Evolutionary conservation across 2,797 vertebrate species (phyloP).

Genomic region (Aldrovandia affinis): DNA sequence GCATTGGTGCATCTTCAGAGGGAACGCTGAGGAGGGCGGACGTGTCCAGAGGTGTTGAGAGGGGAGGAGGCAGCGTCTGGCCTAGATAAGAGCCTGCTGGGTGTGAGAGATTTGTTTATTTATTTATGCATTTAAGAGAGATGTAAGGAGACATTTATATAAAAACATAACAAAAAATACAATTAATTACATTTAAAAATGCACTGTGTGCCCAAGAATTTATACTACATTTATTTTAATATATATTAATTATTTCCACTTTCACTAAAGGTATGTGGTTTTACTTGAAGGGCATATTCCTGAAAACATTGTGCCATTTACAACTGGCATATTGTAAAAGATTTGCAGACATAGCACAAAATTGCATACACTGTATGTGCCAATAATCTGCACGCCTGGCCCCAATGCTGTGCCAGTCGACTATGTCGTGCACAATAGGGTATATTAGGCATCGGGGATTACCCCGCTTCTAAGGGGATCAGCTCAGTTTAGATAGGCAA

Average conservation of each 20-base stretch:
- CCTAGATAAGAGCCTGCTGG: background rate
- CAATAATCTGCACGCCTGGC: background rate
- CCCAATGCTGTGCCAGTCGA: background rate
- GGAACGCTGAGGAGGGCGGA: background rate
- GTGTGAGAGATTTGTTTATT: background rate
- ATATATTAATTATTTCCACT: background rate
- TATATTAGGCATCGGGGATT: background rate
- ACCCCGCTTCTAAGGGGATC: background rate
- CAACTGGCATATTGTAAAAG: too few species aligned
- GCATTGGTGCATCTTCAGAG: background rate
- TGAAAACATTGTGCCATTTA: too few species aligned
- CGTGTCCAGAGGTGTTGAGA: background rate
- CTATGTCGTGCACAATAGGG: background rate
- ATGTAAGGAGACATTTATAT: background rate
- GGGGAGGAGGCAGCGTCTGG: background rate
- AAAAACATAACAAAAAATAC: too few species aligned
- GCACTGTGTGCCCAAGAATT: background rate
- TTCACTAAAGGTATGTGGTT: background rate
- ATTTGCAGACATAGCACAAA: too few species aligned
- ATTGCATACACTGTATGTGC: too few species aligned
- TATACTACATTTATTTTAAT: background rate
- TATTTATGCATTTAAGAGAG: background rate
- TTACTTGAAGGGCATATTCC: background rate
- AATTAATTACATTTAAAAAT: background rate
- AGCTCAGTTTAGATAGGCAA: slow-evolving; percentile 7